Evolutionary conservation across 2,113 vertebrate genomes (phyloP).

Genomic region (Sturnus vulgaris): DNA sequence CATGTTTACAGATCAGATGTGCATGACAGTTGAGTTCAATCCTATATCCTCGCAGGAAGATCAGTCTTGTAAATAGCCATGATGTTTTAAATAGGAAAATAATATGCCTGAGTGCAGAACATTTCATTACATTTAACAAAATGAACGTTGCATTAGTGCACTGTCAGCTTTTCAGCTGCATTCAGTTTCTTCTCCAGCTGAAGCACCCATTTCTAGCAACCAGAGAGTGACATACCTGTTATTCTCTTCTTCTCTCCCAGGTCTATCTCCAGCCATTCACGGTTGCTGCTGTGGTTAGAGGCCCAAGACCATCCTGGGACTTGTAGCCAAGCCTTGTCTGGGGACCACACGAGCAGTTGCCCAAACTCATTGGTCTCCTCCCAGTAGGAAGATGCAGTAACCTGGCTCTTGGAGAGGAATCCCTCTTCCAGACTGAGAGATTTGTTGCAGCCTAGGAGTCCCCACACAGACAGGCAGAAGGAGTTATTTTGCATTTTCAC

Average conservation of each 20-base stretch:
- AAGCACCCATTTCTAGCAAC: neutral
- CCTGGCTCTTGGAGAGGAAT: constrained; percentile 53
- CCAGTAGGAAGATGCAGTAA: constrained; percentile 75
- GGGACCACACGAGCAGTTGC: constrained; percentile 64
- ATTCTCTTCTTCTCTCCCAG: constrained; percentile 82
- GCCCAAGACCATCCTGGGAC: constrained; percentile 68
- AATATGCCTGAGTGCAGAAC: neutral
- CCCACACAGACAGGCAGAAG: constrained; percentile 2
- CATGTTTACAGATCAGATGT: neutral
- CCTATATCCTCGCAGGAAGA: neutral
- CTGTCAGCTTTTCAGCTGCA: neutral
- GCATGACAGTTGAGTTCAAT: neutral
- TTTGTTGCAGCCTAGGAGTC: constrained; percentile 74
- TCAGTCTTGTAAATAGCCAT: neutral
- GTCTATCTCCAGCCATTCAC: constrained; percentile 81
- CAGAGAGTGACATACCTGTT: constrained; percentile 69
- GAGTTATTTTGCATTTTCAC: constrained; percentile 37
- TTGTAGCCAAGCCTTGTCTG: constrained; percentile 64
- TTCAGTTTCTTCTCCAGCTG: neutral
- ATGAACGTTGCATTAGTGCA: neutral
- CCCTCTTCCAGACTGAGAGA: constrained; percentile 67
- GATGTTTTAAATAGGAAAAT: neutral
- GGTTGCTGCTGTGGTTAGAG: constrained; percentile 60
- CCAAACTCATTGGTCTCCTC: constrained; percentile 63
- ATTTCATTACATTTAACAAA: neutral